These are phyloP conservation scores for Pangasius sanitwongsei DNA, from an alignment of 2,797 vertebrate genomes.

Conservation along the genomic window DNA sequence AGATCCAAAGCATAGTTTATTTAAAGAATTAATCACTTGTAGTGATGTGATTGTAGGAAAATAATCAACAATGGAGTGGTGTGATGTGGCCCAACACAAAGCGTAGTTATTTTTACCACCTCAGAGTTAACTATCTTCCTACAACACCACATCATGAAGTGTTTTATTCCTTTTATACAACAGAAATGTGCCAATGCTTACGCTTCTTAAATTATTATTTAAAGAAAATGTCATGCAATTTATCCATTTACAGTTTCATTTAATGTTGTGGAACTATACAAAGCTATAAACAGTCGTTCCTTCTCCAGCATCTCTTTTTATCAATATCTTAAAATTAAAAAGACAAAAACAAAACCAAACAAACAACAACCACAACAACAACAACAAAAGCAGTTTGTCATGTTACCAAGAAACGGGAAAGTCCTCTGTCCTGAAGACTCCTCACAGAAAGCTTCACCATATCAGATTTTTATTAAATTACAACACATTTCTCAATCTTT, in stretches of 20 bases:
- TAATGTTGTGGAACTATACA: too few relatives aligned
- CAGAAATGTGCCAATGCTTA: too few relatives aligned
- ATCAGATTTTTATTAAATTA: background rate
- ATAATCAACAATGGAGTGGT: background rate
- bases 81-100: background rate
- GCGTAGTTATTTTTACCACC: too few relatives aligned
- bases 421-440: background rate
- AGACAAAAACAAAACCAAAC: background rate
- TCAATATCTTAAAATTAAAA: background rate
- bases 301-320: background rate
- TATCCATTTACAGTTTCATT: too few relatives aligned
- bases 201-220: too few relatives aligned
- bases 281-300: background rate
- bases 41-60: background rate
- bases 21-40: background rate
- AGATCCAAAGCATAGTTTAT: too few relatives aligned
- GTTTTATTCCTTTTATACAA: background rate
- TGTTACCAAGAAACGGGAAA: background rate
- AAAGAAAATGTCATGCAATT: too few relatives aligned
- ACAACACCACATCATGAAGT: too few relatives aligned
- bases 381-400: background rate
- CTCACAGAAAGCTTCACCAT: background rate
- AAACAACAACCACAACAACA: background rate
- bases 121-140: too few relatives aligned
- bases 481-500: background rate